Base-by-base conservation (phyloP, 2,113 vertebrate species). In the Pachycephala philippinensis region DNA sequence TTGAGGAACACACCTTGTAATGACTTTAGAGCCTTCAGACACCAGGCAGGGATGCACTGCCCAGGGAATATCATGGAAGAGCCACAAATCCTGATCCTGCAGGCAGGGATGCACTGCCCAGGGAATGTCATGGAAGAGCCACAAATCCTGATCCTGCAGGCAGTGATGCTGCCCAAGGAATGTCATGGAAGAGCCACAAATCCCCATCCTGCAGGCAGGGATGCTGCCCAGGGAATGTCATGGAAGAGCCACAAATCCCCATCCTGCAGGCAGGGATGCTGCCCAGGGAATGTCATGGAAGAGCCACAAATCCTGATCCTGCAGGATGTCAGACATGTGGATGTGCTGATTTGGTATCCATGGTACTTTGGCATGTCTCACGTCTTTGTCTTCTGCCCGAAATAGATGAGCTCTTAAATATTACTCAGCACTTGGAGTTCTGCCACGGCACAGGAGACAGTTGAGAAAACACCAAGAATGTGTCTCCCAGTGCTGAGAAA, bases 401-500 rank as follows among this genome's bases (percentile, higher is more conserved):
- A 95, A 97, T 82, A 92, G 88, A 94, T 71, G 52, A 92, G 84
- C 57, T 85, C 79, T 92, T 84, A 91, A 94, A 83, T 89, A 95
- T 96, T 96, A 95, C 87, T 96, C 95, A 96, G 90, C 90, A 93
- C 83, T 95, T 95, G 91, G 77, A 95, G 70, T 84, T 74, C 91
- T 93, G 86, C 96, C 95, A 94, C 22, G 21, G 49, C 91, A 82
- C 27, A 87, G 69, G 71, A 90, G 50, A 77, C 39, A 86, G 89
- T 31, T 49, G 72, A 93, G 87, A 88, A 91, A 95, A 94, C 76
- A 96, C 64, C 61, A 50, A 83, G 87, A 94, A 87, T 80, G 92
- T 88, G 79, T 93, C 74, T 93, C 72, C 93, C 61, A 24, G 65
- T 6, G 75, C 82, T 81, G 79, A 60, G 82, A 92, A 95, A 85